Base-by-base conservation (phyloP, 2,888 invertebrate species). In the Folsomia manolachei region DNA sequence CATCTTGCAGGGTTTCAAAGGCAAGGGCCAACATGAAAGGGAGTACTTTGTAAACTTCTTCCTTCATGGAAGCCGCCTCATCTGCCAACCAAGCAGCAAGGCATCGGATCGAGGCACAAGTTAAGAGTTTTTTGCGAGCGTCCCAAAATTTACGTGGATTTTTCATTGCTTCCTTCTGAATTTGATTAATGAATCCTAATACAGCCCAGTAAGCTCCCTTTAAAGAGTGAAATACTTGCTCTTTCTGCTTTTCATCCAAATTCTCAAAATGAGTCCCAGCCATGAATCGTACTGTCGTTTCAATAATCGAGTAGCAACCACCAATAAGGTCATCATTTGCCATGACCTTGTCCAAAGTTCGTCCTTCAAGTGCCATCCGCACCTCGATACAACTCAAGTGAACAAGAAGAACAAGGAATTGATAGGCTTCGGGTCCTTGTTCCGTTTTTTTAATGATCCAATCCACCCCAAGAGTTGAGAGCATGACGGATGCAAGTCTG, bases 361-460 rank as follows among this genome's bases (percentile, higher is more conserved):
- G 90, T 78, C 94, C 93, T 82, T 96, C 96, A 76, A 96, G 86
- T 80, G 94, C 93, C 95, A 97, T 95, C 82, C 95, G 89, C 0
- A 96, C 91, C 87, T 97, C 96, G 82, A 96, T 93, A 66, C 94
- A 93, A 81, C 92, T 90, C 71, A 97, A 85, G 83, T 96, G 95
- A 71, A 95, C 88, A 25, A 93, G 84, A 14, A 95, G 85, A 23
- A 95, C 85, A 82, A 94, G 91, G 82, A 93, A 90, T 84, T 92
- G 92, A 72, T 88, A 87, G 74, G 91, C 90, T 79, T 91, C 91
- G 83, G 92, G 91, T 81, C 88, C 88, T 39, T 74, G 76, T 27
- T 74, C 75, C 1, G 72, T 63, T 14, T 66, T 71, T 53, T 76
- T 75, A 78, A 94, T 86, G 70, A 91, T 88, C 94, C 94, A 95